Percentiles rank a stretch among this genome's conserved stretches.
These are phyloP conservation scores for Orchesella cincta DNA, from an alignment of 1,140 invertebrate species.

Conservation along the genomic window DNA sequence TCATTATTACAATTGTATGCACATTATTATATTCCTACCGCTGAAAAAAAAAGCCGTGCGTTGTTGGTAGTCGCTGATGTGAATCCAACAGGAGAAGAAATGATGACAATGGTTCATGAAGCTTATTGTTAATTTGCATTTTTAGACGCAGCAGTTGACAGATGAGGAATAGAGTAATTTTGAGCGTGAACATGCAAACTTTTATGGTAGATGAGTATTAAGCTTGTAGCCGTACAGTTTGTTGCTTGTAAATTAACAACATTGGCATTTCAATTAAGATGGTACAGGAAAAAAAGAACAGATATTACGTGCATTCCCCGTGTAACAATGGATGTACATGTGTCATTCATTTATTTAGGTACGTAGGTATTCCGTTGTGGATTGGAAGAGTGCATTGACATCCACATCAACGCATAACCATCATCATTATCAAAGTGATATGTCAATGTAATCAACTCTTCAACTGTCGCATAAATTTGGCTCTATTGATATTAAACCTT, in stretches of 20 bases:
- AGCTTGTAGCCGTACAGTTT: too few species aligned
- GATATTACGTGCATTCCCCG: background rate
- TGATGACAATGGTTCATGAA: background rate
- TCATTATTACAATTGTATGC: conserved; percentile 12
- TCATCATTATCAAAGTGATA: background rate
- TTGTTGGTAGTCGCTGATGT: conserved; percentile 19
- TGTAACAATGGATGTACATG: too few species aligned
- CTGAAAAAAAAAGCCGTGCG: background rate
- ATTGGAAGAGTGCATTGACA: background rate
- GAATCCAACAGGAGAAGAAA: background rate
- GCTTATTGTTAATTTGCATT: background rate
- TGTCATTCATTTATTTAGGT: background rate
- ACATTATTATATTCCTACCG: background rate
- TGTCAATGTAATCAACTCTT: too few species aligned
- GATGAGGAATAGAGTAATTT: background rate
- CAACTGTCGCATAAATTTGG: too few species aligned
- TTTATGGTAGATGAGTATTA: too few species aligned
- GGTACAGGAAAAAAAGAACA: background rate
- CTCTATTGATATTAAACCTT: too few species aligned
- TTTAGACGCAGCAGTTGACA: background rate
- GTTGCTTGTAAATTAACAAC: background rate
- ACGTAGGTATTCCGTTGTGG: background rate
- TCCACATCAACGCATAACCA: background rate
- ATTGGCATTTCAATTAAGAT: conserved; percentile 6
- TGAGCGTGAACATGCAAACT: background rate